Evolutionary conservation across 2,797 vertebrate genomes (phyloP).

Genomic region (Sparidentex hasta): DNA sequence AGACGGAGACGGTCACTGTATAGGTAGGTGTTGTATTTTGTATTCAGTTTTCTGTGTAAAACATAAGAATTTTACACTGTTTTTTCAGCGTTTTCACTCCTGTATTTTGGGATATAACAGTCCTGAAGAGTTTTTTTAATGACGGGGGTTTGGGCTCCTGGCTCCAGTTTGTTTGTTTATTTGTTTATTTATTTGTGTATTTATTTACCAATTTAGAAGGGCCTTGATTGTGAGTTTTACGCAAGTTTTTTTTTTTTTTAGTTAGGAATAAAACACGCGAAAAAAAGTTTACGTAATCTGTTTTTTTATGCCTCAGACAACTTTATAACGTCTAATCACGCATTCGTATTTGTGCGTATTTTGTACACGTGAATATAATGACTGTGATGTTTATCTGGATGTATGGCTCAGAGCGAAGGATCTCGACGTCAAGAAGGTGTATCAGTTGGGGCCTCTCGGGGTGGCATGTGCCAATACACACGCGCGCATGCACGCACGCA

Average conservation of each 20-base stretch:
- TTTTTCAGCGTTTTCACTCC: slow-evolving; percentile 6
- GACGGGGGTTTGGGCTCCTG: background rate
- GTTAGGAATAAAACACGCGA: background rate
- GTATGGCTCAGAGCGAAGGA: background rate
- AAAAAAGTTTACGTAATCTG: slow-evolving; percentile 7
- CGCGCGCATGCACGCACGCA: slow-evolving; percentile 8
- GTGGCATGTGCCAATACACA: slow-evolving; percentile 22
- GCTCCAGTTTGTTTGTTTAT: background rate
- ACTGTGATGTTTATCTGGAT: background rate
- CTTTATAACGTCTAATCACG: background rate
- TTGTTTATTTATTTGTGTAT: slow-evolving; percentile 5
- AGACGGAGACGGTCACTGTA: slow-evolving; percentile 60
- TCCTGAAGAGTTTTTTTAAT: background rate
- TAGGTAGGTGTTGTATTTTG: slow-evolving; percentile 80
- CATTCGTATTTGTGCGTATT: background rate
- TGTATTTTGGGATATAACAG: background rate
- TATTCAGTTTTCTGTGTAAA: slow-evolving; percentile 43
- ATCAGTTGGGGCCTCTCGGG: slow-evolving; percentile 50
- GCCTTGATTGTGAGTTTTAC: background rate
- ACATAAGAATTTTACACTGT: background rate
- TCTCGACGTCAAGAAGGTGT: slow-evolving; percentile 7
- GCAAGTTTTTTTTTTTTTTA: slow-evolving; percentile 26
- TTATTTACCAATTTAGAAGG: background rate
- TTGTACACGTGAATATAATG: too few species aligned
- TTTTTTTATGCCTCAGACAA: background rate